These are phyloP conservation scores for Campylorhamphus procurvoides DNA, from an alignment of 2,113 vertebrate genomes.

Conservation along the genomic window DNA sequence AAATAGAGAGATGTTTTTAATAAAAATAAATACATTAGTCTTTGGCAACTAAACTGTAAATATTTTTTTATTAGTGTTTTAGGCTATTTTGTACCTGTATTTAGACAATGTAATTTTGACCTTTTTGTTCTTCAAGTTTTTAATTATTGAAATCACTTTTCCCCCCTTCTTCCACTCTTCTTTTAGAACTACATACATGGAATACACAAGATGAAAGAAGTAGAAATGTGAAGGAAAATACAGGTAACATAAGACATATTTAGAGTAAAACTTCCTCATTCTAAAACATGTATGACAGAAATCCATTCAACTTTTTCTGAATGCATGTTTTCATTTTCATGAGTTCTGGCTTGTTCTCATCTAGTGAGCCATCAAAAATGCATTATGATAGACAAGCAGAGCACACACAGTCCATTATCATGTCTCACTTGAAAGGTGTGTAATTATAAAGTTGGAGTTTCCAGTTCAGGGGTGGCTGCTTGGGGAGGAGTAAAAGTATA, in stretches of 20 bases:
- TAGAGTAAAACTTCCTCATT: not conserved
- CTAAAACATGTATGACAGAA: not conserved
- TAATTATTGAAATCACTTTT: not conserved
- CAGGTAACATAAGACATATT: not conserved
- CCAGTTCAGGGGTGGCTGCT: not conserved
- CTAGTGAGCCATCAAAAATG: not conserved
- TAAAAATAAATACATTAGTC: not conserved
- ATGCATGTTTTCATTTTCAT: not conserved
- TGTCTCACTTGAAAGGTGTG: not conserved
- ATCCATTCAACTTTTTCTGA: fast-evolving
- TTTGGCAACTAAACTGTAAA: not conserved
- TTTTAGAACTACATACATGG: not conserved
- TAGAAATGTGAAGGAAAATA: not conserved
- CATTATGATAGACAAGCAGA: not conserved
- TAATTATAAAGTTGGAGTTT: not conserved
- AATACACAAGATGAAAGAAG: not conserved
- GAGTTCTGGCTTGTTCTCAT: not conserved
- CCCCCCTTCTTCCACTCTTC: not conserved
- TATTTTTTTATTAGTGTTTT: not conserved
- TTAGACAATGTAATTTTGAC: not conserved
- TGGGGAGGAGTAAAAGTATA: not conserved
- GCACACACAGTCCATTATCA: not conserved
- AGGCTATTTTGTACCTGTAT: not conserved
- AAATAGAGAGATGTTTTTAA: not conserved
- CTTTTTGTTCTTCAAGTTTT: not conserved